These are phyloP conservation scores for Ectropis grisescens DNA, from an alignment of 1,140 invertebrate species.

Conservation along the genomic window DNA sequence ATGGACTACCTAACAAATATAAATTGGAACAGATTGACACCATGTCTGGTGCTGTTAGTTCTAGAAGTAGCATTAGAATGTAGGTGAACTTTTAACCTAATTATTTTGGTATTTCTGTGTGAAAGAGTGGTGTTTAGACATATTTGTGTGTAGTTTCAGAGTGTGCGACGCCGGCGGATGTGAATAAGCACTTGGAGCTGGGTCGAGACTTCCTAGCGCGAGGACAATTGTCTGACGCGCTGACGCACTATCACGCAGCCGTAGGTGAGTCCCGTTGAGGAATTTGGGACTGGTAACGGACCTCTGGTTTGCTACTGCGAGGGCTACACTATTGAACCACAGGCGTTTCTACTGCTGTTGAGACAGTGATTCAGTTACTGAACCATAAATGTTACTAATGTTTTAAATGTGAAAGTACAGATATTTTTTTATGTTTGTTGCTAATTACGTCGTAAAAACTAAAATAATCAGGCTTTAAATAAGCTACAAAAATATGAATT, in stretches of 20 bases:
- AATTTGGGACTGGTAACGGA: too few relatives aligned
- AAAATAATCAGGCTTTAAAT: too few relatives aligned
- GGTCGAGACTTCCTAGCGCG: slow-evolving; percentile 91
- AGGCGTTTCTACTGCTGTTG: too few relatives aligned
- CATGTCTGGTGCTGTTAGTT: slow-evolving; percentile 65
- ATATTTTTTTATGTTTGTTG: too few relatives aligned
- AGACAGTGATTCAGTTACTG: too few relatives aligned
- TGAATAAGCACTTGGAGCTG: slow-evolving; percentile 93
- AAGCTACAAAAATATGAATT: too few relatives aligned
- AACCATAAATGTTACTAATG: too few relatives aligned
- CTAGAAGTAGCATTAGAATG: slow-evolving; percentile 66
- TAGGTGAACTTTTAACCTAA: slow-evolving; percentile 34
- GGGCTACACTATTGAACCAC: too few relatives aligned
- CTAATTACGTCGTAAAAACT: too few relatives aligned
- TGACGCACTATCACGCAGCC: slow-evolving; percentile 98
- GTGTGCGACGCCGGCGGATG: slow-evolving; percentile 78
- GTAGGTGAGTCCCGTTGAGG: slow-evolving; percentile 89
- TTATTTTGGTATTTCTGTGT: slow-evolving; percentile 19
- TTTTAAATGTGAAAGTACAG: too few relatives aligned
- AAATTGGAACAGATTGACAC: slow-evolving; percentile 65
- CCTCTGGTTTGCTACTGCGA: too few relatives aligned
- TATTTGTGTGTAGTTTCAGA: slow-evolving; percentile 69
- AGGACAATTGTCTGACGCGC: slow-evolving; percentile 95
- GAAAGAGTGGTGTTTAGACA: slow-evolving; percentile 17
- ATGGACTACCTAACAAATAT: slow-evolving; percentile 61